Conservation (phyloP, 2,113 vertebrate species). For the Himantopus leucocephalus region DNA sequence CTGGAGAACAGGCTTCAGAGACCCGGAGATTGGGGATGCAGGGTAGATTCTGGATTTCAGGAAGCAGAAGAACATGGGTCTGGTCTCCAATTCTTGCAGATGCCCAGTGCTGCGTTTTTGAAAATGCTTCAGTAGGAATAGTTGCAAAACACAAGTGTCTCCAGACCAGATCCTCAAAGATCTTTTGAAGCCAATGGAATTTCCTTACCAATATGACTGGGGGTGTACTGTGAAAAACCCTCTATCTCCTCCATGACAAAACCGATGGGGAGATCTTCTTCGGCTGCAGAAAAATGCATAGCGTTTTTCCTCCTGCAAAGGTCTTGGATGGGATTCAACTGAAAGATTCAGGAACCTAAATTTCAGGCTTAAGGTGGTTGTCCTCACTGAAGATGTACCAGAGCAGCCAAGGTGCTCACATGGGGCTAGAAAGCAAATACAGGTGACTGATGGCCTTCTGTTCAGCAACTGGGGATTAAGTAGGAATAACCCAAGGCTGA, state of each 20-base stretch:
- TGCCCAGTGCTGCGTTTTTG: not conserved
- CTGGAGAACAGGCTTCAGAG: not conserved
- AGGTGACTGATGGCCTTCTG: not conserved
- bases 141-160: fast-evolving
- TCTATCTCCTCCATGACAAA: not conserved
- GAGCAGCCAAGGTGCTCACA: not conserved
- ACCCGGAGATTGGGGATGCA: not conserved
- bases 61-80: not conserved
- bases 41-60: not conserved
- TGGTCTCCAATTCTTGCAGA: not conserved
- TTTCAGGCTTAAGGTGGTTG: not conserved
- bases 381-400: not conserved
- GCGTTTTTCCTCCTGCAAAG: not conserved
- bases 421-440: not conserved
- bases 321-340: not conserved
- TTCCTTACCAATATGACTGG: not conserved
- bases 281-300: not conserved
- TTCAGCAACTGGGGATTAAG: not conserved
- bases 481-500: not conserved
- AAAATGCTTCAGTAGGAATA: not conserved
- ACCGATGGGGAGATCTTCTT: not conserved
- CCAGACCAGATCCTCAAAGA: not conserved
- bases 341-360: not conserved
- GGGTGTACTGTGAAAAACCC: not conserved
- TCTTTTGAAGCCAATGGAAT: not conserved